Base-by-base conservation (phyloP, 2,797 vertebrate genomes). In the Staurois parvus region DNA sequence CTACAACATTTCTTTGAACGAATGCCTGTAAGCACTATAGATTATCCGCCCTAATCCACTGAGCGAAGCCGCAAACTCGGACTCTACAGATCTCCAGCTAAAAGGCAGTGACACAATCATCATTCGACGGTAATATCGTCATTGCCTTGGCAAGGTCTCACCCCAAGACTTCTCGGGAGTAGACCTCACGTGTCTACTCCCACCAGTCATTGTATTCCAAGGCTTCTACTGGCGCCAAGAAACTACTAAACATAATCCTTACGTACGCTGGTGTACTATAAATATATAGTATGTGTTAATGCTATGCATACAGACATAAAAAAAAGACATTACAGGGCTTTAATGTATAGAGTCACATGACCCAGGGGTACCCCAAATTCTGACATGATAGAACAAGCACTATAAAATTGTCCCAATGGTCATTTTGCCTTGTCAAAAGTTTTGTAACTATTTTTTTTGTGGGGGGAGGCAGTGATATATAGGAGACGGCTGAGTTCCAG, bases 231-330 rank as follows among this genome's bases (percentile, higher is more conserved):
- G 45, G 34, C 77, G 34, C n/a, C 17, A 62, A 29, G 32, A 26
- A 64, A 32, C 32, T 7, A 17, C 76, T 45, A 78, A 66, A 5
- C 62, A 52, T 79, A 79, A 69, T 26, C 11, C 59, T 26, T 64
- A 64, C 12, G n/a, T 64, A 64, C 32, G 48, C 48, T 52, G 48
- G 48, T 52, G 48, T 52, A 64, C 80, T 82, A 34, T 62, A 82
- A 37, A 72, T 45, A 42, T 81, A 72, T 59, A 59, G 68, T 81
- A 72, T 59, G 48, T 81, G 67, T 19, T 59, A 56, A 26, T 59
- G 70, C 80, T 74, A 75, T 75, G 68, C 67, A 81, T 34, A 34
- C 48, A 24, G 59, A 72, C 45, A 28, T n/a, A 21, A 62, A 40
- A 62, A 64, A 48, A 19, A 79, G 37, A 17, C 76, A 40, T 77